Evolutionary conservation across 2,888 invertebrate species (phyloP).

Genomic region (Sycophila texana): DNA sequence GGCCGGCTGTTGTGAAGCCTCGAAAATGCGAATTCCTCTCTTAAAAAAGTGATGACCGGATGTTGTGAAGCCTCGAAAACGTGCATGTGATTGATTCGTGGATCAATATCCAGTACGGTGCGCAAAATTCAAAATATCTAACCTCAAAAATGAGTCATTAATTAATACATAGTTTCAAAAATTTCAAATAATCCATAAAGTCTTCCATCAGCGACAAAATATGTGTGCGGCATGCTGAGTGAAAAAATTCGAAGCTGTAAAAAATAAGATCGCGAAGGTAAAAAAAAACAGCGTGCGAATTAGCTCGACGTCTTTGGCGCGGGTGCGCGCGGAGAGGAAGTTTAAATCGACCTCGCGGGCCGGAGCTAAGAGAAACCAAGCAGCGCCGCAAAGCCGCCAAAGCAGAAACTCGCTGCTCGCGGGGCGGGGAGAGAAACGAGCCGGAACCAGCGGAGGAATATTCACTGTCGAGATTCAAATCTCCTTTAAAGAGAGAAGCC

Average conservation of each 20-base stretch:
- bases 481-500: conserved; percentile 32
- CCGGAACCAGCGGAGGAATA: conserved; percentile 37
- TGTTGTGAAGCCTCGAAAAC: too few species aligned
- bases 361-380: conserved; percentile 27
- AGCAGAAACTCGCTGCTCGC: conserved; percentile 58
- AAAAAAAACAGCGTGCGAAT: conserved; percentile 47
- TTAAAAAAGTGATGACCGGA: too few species aligned
- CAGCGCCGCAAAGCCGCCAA: conserved; percentile 30
- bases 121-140: too few species aligned
- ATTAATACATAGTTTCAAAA: too few species aligned
- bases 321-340: conserved; percentile 24
- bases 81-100: too few species aligned
- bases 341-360: conserved; percentile 54
- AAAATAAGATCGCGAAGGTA: conserved; percentile 32
- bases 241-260: neutral
- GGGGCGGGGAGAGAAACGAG: conserved; percentile 20
- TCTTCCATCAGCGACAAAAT: too few species aligned
- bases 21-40: too few species aligned
- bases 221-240: neutral
- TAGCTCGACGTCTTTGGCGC: conserved; percentile 53
- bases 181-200: too few species aligned
- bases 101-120: too few species aligned
- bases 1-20: too few species aligned
- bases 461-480: conserved; percentile 56
- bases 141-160: too few species aligned